Conservation (phyloP, 2,888 invertebrate species). For the Acronicta aceris region DNA sequence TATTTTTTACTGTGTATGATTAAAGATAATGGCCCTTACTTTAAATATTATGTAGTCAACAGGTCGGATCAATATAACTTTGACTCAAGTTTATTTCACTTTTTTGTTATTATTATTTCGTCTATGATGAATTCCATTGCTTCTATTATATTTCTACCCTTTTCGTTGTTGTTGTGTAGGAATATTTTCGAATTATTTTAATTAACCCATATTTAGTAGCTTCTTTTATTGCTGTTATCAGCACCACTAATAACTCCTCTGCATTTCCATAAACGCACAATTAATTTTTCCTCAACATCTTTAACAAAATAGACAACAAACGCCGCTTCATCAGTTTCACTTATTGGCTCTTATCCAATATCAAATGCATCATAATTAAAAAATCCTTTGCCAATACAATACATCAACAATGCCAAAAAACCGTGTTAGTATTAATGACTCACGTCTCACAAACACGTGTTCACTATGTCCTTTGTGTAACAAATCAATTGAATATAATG, state of each 20-base stretch:
- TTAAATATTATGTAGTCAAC: constrained; percentile 8
- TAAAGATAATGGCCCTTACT: constrained; percentile 24
- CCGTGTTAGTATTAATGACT: constrained; percentile 80
- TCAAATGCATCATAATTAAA: constrained; percentile 75
- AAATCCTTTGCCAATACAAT: constrained; percentile 79
- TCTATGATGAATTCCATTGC: too few species aligned
- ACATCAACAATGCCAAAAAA: constrained; percentile 86
- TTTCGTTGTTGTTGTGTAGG: background rate
- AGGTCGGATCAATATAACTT: constrained; percentile 30
- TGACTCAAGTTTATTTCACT: background rate
- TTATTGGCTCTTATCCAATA: constrained; percentile 78
- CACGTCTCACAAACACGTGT: constrained; percentile 88
- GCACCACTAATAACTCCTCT: too few species aligned
- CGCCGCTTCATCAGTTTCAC: constrained; percentile 59
- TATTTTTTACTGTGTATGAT: constrained; percentile 41
- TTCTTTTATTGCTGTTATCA: too few species aligned
- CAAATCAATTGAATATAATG: constrained; percentile 68
- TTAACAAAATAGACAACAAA: constrained; percentile 44
- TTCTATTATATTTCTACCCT: background rate
- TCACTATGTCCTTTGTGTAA: constrained; percentile 78
- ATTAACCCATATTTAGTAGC: too few species aligned
- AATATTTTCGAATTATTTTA: too few species aligned
- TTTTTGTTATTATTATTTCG: too few species aligned
- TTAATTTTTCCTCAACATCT: constrained; percentile 27
- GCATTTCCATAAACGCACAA: too few species aligned